Conservation (phyloP, 92 coral and sea anemone genomes). For the Bergia sp. region DNA sequence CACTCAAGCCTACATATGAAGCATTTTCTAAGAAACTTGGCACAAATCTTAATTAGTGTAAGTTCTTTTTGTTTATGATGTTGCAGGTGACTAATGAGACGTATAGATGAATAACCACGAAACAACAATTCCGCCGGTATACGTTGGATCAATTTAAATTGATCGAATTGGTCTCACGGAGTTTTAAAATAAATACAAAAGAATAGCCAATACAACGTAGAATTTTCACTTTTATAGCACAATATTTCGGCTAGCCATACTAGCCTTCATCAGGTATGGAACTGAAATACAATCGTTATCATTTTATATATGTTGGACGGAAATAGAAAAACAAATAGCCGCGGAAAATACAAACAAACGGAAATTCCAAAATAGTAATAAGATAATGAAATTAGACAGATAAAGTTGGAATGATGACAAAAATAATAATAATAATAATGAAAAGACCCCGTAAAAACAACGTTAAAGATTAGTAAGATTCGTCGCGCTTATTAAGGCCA, state of each 20-base stretch:
- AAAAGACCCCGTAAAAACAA: not conserved
- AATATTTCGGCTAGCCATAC: conserved; percentile 23
- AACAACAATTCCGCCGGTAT: conserved; percentile 17
- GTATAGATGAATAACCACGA: conserved; percentile 9
- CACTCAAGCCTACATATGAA: too few relatives aligned
- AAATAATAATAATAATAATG: not conserved
- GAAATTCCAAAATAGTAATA: conserved; percentile 3
- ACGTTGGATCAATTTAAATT: not conserved
- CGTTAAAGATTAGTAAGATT: conserved; percentile 12
- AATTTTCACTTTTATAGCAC: not conserved
- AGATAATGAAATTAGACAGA: not conserved
- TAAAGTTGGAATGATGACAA: not conserved
- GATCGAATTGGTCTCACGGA: conserved; percentile 4
- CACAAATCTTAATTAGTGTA: too few relatives aligned
- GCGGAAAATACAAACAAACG: conserved; percentile 25
- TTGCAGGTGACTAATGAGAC: too few relatives aligned
- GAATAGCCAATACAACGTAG: conserved; percentile 17
- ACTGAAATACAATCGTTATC: not conserved
- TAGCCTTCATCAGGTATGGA: conserved; percentile 18
- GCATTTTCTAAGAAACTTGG: too few relatives aligned
- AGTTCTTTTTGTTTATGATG: too few relatives aligned
- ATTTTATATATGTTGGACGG: conserved; percentile 13
- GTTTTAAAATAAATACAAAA: not conserved
- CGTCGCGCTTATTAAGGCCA: conserved; percentile 44
- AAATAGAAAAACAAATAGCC: conserved; percentile 7